Evolutionary conservation across 2,113 vertebrate species (phyloP), one percentile per base, ranked within the genome.

Genomic region (Odocoileus virginianus): DNA sequence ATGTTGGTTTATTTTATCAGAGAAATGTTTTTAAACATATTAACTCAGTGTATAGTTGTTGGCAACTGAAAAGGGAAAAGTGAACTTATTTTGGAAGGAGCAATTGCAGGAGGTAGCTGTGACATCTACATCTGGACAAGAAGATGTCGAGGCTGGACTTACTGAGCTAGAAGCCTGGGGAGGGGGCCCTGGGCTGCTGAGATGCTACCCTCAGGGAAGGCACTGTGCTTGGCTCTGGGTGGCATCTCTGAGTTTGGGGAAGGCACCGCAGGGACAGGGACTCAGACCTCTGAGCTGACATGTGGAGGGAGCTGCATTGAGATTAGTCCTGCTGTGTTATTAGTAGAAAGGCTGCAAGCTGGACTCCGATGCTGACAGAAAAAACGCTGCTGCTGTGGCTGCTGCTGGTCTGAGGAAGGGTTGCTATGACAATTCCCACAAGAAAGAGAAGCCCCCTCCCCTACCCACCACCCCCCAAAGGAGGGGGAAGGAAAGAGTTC

Each of bases 181-280:
- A 82, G 40, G 27, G 61, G 79, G 14, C 13, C 27, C 4, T 19
- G 2, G 2, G 40, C 40, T 50, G 5, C 1, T 16, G 47, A 52
- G n/a, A 30, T 8, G 30, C 7, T n/a, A 50, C 3, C 9, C 1
- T 45, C 9, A 19, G n/a, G 45, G 30, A 21, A 43, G 6, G 7
- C 4, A 12, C 6, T 23, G 45, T 43, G 11, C 30, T 30, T 0
- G 3, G 7, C 40, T 33, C 2, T 1, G 10, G 12, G 4, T 17
- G 45, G 3, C 8, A 25, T 47, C 6, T 64, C 47, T 45, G 10
- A 27, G 43, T 30, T 23, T 33, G 3, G 7, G 21, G 6, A 74
- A 25, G 16, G n/a, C 0, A 9, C 28, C 21, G 40, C 0, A 0
- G 3, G 28, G 33, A 33, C 25, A 19, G 54, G 10, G 19, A 54